Evolutionary conservation across 2,113 vertebrate species (phyloP).

Genomic region (Malaclemys terrapin): DNA sequence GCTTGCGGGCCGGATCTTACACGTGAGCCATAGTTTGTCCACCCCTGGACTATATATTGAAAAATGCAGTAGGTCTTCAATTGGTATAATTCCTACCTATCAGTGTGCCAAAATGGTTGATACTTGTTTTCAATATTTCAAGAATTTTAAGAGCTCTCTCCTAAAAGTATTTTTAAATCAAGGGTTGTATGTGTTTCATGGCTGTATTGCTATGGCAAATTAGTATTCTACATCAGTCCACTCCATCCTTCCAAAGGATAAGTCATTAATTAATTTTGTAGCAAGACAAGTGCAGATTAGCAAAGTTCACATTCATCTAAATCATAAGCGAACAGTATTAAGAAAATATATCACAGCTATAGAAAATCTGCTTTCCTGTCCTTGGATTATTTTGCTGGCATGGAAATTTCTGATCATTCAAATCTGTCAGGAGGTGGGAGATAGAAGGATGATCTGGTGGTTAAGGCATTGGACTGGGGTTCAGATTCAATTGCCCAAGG

Average conservation of each 20-base stretch:
- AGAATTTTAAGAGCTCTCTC: constrained; percentile 9
- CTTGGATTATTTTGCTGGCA: neutral
- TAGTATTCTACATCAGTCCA: neutral
- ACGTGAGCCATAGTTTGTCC: no score
- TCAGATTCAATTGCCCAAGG: neutral
- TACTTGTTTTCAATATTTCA: neutral
- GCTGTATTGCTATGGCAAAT: neutral
- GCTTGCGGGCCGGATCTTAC: no score
- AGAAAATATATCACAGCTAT: neutral
- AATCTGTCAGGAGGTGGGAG: neutral
- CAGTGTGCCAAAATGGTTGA: neutral
- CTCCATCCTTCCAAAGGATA: constrained; percentile 24
- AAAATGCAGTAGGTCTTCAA: constrained; percentile 4
- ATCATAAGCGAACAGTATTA: neutral
- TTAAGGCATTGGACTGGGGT: neutral
- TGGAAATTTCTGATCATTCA: neutral
- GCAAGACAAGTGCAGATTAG: neutral
- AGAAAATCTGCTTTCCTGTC: neutral
- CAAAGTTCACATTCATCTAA: neutral
- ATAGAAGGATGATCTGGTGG: neutral
- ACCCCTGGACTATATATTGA: constrained; percentile 1
- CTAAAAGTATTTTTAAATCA: neutral
- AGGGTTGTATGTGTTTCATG: neutral
- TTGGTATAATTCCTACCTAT: neutral
- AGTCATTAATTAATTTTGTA: neutral